phyloP scores from a whole-genome alignment of 2,888 invertebrate species.

The Oscheius sp. region DNA sequence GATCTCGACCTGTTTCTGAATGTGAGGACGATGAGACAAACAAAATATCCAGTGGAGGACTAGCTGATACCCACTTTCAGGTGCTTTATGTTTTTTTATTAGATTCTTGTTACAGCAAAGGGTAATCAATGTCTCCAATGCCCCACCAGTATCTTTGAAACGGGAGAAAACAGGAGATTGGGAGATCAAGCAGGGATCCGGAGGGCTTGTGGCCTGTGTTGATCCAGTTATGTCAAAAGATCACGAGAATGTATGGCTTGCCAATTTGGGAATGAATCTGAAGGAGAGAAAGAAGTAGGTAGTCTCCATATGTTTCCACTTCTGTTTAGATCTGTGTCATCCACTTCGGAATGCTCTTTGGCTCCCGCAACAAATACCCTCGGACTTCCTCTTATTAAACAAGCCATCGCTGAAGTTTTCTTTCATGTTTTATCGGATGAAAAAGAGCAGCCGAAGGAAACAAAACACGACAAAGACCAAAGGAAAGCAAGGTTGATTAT shows the following conservation, averaged over 20 bases:
- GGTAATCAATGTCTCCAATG: slow-evolving; percentile 70
- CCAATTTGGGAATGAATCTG: slow-evolving; percentile 69
- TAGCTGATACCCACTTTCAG: slow-evolving; percentile 63
- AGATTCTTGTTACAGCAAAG: slow-evolving; percentile 58
- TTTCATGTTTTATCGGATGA: slow-evolving; percentile 69
- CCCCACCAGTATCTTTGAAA: slow-evolving; percentile 69
- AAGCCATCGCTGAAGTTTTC: slow-evolving; percentile 66
- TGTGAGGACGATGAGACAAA: slow-evolving; percentile 44
- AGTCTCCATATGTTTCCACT: not conserved
- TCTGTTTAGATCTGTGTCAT: not conserved
- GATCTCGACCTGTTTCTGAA: slow-evolving; percentile 21
- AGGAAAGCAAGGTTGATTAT: slow-evolving; percentile 41
- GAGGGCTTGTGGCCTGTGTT: slow-evolving; percentile 70
- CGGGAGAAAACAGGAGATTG: slow-evolving; percentile 67
- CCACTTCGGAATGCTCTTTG: slow-evolving; percentile 40
- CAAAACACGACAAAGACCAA: slow-evolving; percentile 41
- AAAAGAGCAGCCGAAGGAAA: slow-evolving; percentile 54
- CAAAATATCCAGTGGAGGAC: slow-evolving; percentile 46
- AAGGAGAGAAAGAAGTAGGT: slow-evolving; percentile 49
- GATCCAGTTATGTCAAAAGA: slow-evolving; percentile 70
- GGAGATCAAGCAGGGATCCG: slow-evolving; percentile 60
- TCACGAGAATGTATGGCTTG: slow-evolving; percentile 69
- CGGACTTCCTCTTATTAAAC: slow-evolving; percentile 68
- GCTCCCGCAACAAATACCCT: slow-evolving; percentile 68
- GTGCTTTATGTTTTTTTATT: slow-evolving; percentile 17